phyloP scores from a whole-genome alignment of 2,888 invertebrate species.

The Eilema griseolum region DNA sequence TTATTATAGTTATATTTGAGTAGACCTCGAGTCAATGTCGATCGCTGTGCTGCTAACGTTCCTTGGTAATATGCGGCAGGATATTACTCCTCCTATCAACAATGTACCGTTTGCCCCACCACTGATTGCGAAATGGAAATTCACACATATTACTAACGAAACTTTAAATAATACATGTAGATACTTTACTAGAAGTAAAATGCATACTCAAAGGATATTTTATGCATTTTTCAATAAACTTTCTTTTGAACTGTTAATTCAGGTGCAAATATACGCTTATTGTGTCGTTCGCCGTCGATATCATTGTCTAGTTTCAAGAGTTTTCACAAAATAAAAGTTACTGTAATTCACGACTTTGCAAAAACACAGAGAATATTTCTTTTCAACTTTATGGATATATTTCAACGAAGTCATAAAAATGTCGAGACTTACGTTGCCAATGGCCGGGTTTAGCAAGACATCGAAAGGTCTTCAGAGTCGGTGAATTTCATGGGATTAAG shows the following conservation, averaged over 20 bases:
- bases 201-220: neutral
- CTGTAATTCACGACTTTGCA: conserved; percentile 11
- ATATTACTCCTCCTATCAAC: neutral
- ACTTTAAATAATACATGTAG: neutral
- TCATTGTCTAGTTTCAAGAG: too few relatives aligned
- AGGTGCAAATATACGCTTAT: neutral
- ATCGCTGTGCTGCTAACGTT: neutral
- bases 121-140: neutral
- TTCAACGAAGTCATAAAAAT: conserved; percentile 75
- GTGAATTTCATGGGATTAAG: conserved; percentile 74
- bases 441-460: conserved; percentile 75
- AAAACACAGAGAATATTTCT: conserved; percentile 29
- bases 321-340: conserved; percentile 7
- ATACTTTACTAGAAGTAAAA: neutral
- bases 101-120: neutral
- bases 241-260: neutral
- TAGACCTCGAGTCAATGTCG: neutral
- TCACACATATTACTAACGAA: neutral
- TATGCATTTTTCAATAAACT: neutral
- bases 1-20: too few relatives aligned
- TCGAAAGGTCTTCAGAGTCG: conserved; percentile 76
- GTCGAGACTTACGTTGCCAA: conserved; percentile 74
- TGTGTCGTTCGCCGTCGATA: too few relatives aligned
- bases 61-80: neutral
- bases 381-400: conserved; percentile 46